phyloP scores from a whole-genome alignment of 2,113 vertebrate genomes.

The Dicentrarchus labrax region DNA sequence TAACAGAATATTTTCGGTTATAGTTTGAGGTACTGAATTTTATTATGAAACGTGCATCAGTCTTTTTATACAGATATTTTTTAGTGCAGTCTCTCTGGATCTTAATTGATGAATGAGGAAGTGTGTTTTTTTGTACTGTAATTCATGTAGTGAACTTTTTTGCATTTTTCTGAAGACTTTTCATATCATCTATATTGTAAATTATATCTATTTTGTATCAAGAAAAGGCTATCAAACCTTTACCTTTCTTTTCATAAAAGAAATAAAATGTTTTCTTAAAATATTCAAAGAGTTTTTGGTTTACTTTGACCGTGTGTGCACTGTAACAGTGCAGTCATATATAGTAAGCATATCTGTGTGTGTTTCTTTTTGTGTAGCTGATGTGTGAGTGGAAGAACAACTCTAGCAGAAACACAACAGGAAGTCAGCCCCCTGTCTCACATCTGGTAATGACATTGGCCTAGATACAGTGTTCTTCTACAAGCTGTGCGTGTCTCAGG shows the following conservation, averaged over 20 bases:
- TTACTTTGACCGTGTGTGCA: slow-evolving; percentile 41
- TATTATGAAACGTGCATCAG: slow-evolving; percentile 9
- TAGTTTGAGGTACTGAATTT: slow-evolving; percentile 26
- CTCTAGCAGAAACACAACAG: slow-evolving; percentile 53
- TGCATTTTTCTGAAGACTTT: slow-evolving; percentile 51
- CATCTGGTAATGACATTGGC: slow-evolving; percentile 83
- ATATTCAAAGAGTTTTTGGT: slow-evolving; percentile 1
- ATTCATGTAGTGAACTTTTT: slow-evolving; percentile 53
- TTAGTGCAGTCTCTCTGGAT: slow-evolving; percentile 10
- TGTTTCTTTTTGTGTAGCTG: slow-evolving; percentile 14
- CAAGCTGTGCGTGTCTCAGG: slow-evolving; percentile 35
- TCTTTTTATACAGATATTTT: slow-evolving; percentile 39
- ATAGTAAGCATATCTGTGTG: not conserved
- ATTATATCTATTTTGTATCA: slow-evolving; percentile 75
- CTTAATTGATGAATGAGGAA: slow-evolving; percentile 21
- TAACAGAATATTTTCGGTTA: slow-evolving; percentile 27
- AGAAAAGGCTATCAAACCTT: slow-evolving; percentile 30
- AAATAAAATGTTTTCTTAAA: slow-evolving; percentile 69
- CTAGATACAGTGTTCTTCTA: slow-evolving; percentile 65
- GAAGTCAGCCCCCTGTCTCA: slow-evolving; percentile 71
- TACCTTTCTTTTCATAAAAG: slow-evolving; percentile 71
- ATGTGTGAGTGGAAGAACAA: slow-evolving; percentile 13
- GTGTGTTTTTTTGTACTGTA: slow-evolving; percentile 53
- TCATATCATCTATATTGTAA: slow-evolving; percentile 68
- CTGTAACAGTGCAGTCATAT: slow-evolving; percentile 8